Evolutionary conservation across 2,797 vertebrate species (phyloP), one percentile per base, ranked within the genome.

Genomic region (Microctenopoma lineatum): DNA sequence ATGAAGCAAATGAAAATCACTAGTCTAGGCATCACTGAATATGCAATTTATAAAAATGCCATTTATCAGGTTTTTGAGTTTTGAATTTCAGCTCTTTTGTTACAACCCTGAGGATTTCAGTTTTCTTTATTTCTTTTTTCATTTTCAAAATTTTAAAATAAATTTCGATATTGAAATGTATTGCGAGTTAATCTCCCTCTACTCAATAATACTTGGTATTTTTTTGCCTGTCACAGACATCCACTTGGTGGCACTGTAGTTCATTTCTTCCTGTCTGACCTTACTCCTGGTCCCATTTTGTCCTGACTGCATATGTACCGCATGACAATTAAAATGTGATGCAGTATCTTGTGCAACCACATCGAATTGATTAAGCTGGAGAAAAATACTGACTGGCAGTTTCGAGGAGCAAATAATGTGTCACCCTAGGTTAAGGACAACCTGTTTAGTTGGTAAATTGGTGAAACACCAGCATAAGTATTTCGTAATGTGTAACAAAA

Each of bases 211-310:
- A 7, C 32, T 34, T 34, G 7, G 32, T 34, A 34, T 26, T 46
- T 39, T n/a, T 50, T 29, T 47, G 0, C 45, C 3, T 64, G 21
- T 45, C 1, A 0, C 7, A 38, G 0, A 0, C 46, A 42, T 63
- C 85, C 89, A 71, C 74, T 46, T 70, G 89, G 73, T 74, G 82
- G 82, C 85, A 68, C 36, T 89, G 39, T 63, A 36, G 56, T 18
- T 65, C 50, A 18, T 45, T 42, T 44, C 39, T 26, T 29, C 15
- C 5, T 11, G 6, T 77, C 63, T 87, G 84, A 88, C 86, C 85
- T 87, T 84, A 70, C 1, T 63, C 5, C 1, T 69, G 67, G 70
- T 56, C 63, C 55, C 57, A 60, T 76, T 74, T 65, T 70, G 41
- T 79, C 54, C 57, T 74, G 71, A 51, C 53, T 75, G 61, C 66